These are phyloP conservation scores for Portevinia maculata DNA, from an alignment of 2,888 invertebrate genomes.

Conservation along the genomic window DNA sequence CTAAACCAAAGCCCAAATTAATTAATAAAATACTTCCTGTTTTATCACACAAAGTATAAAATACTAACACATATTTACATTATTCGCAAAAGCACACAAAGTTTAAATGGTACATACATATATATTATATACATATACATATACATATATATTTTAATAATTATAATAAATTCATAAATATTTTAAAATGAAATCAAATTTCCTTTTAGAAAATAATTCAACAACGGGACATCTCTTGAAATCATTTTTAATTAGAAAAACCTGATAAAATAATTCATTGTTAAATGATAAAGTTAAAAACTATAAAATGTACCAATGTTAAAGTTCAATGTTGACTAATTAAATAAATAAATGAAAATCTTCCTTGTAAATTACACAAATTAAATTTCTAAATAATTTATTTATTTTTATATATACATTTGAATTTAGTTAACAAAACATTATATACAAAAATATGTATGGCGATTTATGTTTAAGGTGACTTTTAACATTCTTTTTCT, in stretches of 20 bases:
- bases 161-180: constrained; percentile 5
- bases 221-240: constrained; percentile 30
- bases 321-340: constrained; percentile 63
- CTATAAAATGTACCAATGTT: constrained; percentile 47
- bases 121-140: constrained; percentile 44
- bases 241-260: constrained; percentile 25
- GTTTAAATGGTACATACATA: constrained; percentile 34
- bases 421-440: constrained; percentile 12
- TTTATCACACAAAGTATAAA: constrained; percentile 21
- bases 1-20: background rate
- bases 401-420: background rate
- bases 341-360: constrained; percentile 33
- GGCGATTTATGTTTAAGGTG: constrained; percentile 27
- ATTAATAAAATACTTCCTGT: constrained; percentile 57
- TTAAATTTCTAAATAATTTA: constrained; percentile 22
- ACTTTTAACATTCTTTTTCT: constrained; percentile 26
- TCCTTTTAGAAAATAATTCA: constrained; percentile 27
- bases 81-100: constrained; percentile 58
- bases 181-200: constrained; percentile 3
- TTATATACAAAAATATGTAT: constrained; percentile 5
- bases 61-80: constrained; percentile 39
- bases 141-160: constrained; percentile 45
- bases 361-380: constrained; percentile 57
- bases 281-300: constrained; percentile 55
- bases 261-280: constrained; percentile 47